Base-by-base conservation (phyloP, 2,113 vertebrate species). In the Naja naja region DNA sequence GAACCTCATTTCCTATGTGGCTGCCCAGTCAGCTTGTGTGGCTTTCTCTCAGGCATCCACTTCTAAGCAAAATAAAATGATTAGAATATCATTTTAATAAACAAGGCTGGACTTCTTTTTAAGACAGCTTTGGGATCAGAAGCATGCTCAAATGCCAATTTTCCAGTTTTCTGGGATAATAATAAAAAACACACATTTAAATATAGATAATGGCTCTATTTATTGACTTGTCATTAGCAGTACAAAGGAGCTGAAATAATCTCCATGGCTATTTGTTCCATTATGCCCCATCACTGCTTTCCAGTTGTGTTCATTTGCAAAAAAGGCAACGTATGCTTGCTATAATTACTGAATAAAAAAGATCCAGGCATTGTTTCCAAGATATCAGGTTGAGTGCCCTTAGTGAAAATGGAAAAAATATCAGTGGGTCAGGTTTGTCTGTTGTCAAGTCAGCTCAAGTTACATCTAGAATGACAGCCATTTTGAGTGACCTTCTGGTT, bases 191-290 rank as follows among this genome's bases (percentile, higher is more conserved):
- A 94, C 87, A 94, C 34, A 92, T 88, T 94, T 55, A 97, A 96
- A 92, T 90, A 93, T 93, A 96, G 95, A 95, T 97, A 97, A 97
- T 96, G 94, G 96, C 96, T 96, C 96, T 96, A 95, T 96, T 97
- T 97, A 95, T 94, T 96, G 95, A 96, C 94, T 89, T 96, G 94
- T 96, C 94, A 97, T 97, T 97, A 97, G 89, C 91, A 94, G 93
- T 55, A 97, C 94, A 96, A 97, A 93, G 95, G 95, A 94, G 92
- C 93, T 91, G 93, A 95, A 96, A 97, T 95, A 94, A 95, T 58
- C 94, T 94, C 93, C 95, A 95, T 93, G 95, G 95, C 93, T 96
- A 94, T 95, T 97, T 85, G 94, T 95, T 95, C 94, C 93, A 93
- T 95, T 95, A 95, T 97, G 94, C 93, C 93, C 91, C 95, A 95